Evolutionary conservation across 1,140 invertebrate species (phyloP).

Genomic region (Ganaspis sp.): DNA sequence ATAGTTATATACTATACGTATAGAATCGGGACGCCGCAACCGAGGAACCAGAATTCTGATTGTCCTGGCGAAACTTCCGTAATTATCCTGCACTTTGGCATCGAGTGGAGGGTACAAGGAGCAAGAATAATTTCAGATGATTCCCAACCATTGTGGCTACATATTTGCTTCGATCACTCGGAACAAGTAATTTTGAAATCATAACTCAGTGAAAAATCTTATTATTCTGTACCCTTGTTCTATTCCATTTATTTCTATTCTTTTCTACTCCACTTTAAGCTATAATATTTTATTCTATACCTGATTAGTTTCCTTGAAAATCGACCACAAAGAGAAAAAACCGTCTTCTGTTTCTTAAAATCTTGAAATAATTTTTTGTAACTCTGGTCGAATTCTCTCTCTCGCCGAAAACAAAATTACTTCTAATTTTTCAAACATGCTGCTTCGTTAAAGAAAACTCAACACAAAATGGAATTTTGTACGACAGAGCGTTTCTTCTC

Average conservation of each 20-base stretch:
- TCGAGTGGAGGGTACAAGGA: not conserved
- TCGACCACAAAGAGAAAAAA: no score
- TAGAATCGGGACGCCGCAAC: not conserved
- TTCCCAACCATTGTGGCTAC: conserved; percentile 14
- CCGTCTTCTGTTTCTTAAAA: no score
- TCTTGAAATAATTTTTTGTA: no score
- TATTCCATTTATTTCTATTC: not conserved
- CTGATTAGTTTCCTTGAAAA: no score
- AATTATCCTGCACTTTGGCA: conserved; percentile 14
- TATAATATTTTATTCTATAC: not conserved
- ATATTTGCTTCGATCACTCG: not conserved
- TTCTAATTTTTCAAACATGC: no score
- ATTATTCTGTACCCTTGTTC: no score
- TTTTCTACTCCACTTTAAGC: not conserved
- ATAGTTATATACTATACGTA: conserved; percentile 1
- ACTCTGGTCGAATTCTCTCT: no score
- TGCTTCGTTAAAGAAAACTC: no score
- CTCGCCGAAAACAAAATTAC: no score
- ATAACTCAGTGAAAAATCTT: not conserved
- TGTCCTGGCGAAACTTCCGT: conserved; percentile 5
- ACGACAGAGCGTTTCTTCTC: no score
- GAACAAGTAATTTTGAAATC: not conserved
- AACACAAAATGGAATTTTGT: no score
- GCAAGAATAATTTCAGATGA: conserved; percentile 1
- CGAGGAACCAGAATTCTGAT: conserved; percentile 21